These are phyloP conservation scores for Scatophagus argus DNA, from an alignment of 2,113 vertebrate genomes.

Conservation along the genomic window DNA sequence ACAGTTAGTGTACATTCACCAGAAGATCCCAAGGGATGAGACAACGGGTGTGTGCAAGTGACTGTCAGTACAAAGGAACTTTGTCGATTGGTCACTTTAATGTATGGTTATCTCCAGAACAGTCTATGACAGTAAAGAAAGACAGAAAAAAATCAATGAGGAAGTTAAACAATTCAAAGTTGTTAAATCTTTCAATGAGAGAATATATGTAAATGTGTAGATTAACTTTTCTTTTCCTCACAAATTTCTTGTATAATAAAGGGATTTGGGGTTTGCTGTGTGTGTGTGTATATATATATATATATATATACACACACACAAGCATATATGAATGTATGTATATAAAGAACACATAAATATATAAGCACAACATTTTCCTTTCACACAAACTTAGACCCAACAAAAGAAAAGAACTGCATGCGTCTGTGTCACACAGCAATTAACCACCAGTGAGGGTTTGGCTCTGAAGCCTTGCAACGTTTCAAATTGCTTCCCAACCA, in stretches of 20 bases:
- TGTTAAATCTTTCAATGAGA: background rate
- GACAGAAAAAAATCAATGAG: background rate
- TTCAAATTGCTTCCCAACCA: constrained; percentile 75
- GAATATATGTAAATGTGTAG: background rate
- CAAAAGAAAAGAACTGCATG: constrained; percentile 30
- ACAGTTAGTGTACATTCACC: constrained; percentile 69
- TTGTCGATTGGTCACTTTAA: constrained; percentile 6
- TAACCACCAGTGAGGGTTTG: constrained; percentile 74
- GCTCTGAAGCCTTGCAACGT: constrained; percentile 65
- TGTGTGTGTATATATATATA: too few relatives aligned
- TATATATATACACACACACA: too few relatives aligned
- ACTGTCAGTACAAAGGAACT: constrained; percentile 29
- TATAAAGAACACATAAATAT: too few relatives aligned
- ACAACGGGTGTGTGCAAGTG: constrained; percentile 27
- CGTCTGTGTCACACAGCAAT: constrained; percentile 69
- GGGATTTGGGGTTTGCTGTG: background rate
- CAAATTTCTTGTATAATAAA: background rate
- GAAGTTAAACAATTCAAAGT: background rate
- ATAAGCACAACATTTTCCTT: constrained; percentile 42
- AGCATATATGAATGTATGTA: too few relatives aligned
- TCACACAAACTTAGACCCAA: constrained; percentile 24
- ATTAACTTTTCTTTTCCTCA: background rate
- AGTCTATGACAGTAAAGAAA: background rate
- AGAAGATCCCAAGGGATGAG: constrained; percentile 58
- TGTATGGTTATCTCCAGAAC: background rate